Evolutionary conservation across 1,140 invertebrate genomes (phyloP).

Genomic region (Hypsibius dujardini): DNA sequence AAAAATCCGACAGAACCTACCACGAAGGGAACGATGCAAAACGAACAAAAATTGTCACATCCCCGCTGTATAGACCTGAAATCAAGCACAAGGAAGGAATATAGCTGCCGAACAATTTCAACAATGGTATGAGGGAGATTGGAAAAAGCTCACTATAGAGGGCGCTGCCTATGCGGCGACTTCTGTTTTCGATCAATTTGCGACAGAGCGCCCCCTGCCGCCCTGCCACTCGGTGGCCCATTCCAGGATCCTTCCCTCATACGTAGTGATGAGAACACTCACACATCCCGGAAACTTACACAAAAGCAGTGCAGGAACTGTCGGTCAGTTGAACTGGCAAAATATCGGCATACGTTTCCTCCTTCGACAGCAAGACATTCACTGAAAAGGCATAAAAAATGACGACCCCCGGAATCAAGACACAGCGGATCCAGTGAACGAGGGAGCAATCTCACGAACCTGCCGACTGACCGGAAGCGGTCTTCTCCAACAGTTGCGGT

Average conservation of each 20-base stretch:
- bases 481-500: conserved; percentile 59
- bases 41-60: conserved; percentile 95
- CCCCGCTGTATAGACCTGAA: conserved; percentile 81
- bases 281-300: conserved; percentile 44
- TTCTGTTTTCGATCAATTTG: too few relatives aligned
- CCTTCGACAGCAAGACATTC: conserved; percentile 79
- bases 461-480: conserved; percentile 56
- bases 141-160: too few relatives aligned
- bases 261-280: too few relatives aligned
- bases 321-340: conserved; percentile 65
- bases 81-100: too few relatives aligned
- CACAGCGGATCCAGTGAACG: conserved; percentile 20
- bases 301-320: conserved; percentile 60
- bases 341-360: conserved; percentile 93
- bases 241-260: too few relatives aligned
- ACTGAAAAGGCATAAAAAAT: conserved; percentile 34
- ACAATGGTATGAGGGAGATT: too few relatives aligned
- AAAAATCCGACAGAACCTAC: neutral
- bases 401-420: conserved; percentile 16
- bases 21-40: conserved; percentile 72
- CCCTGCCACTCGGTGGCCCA: too few relatives aligned
- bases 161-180: too few relatives aligned
- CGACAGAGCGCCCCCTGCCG: too few relatives aligned
- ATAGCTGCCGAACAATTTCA: too few relatives aligned
- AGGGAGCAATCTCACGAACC: conserved; percentile 27